Base-by-base conservation (phyloP, 2,113 vertebrate species). In the Oplegnathus fasciatus region DNA sequence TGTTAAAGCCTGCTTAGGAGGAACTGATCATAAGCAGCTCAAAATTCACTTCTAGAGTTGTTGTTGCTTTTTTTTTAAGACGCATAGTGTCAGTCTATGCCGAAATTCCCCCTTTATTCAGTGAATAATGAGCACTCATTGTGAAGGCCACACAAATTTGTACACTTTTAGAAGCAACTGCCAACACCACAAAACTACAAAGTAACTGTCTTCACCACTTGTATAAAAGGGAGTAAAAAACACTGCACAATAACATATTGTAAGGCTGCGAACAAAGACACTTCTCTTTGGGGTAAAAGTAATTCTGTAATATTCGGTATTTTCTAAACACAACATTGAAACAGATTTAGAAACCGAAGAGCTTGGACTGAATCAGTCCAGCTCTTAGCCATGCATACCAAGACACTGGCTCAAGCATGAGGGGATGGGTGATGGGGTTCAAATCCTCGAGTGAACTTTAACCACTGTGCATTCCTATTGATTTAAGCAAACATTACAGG, bases 381-480 rank as follows among this genome's bases (percentile, higher is more conserved):
- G 71, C 57, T 76, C 75, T 75, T 4, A 82, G 34, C 72, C 50
- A 34, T 13, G 55, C 65, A 75, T 55, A 54, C 70, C 44, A 73
- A 88, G 30, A 85, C 30, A 78, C 71, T 4, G 54, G 58, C 66
- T 67, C 28, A 40, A 65, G 75, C 73, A 61, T 26, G 74, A 83
- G 62, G 80, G 64, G 73, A 80, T 0, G 66, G 77, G 66, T 65
- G 83, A 86, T 26, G 22, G 80, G 65, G 85, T 87, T 89, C 89
- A 94, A 88, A 93, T 88, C 91, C 89, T 91, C 40, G 61, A 6
- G 87, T 94, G 93, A 95, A 95, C 94, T 93, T 94, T 94, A 93
- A 86, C 91, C 91, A 62, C 50, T n/a, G 71, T 70, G 87, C 91
- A 94, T 94, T 95, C 93, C 88, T 74, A 76, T 85, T 89, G 91